Percentiles rank a stretch among this genome's conserved stretches.
phyloP scores from a whole-genome alignment of 2,888 invertebrate genomes.

The Galerucella pusilla region DNA sequence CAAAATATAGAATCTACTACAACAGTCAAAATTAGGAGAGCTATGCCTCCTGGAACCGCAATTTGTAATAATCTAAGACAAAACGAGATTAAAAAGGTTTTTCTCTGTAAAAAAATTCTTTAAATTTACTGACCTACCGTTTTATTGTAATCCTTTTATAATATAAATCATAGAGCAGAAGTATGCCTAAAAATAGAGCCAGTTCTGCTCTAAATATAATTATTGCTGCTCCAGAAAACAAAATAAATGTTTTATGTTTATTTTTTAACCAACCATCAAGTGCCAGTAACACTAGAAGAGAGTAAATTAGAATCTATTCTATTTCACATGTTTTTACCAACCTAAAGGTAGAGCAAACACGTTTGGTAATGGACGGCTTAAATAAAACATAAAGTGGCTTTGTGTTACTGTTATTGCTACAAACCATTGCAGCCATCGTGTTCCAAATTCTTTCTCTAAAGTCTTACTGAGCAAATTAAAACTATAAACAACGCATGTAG shows the following conservation, averaged over 20 bases:
- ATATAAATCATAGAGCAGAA: conserved; percentile 84
- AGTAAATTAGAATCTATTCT: conserved; percentile 1
- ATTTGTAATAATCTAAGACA: conserved; percentile 76
- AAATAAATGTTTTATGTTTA: conserved; percentile 79
- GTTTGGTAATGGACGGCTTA: conserved; percentile 94
- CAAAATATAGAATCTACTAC: conserved; percentile 93
- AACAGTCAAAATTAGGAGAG: conserved; percentile 77
- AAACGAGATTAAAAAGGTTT: neutral
- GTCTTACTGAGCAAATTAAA: conserved; percentile 81
- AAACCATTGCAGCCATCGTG: conserved; percentile 83
- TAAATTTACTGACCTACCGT: conserved; percentile 68
- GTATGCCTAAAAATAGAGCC: conserved; percentile 84
- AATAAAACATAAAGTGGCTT: conserved; percentile 98
- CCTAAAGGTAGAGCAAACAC: conserved; percentile 92
- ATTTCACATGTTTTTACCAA: conserved; percentile 64
- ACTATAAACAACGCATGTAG: conserved; percentile 78
- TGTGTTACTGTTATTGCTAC: conserved; percentile 88
- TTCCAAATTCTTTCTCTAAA: conserved; percentile 82
- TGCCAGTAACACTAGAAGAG: conserved; percentile 82
- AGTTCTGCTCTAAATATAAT: conserved; percentile 93
- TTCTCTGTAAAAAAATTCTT: conserved; percentile 19
- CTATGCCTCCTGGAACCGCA: conserved; percentile 77
- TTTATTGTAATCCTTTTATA: conserved; percentile 75
- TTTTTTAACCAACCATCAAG: conserved; percentile 86
- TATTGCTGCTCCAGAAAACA: conserved; percentile 87